A percentile compares a stretch with the other conserved stretches of the same genome.
These are phyloP conservation scores for Drosophila lini DNA, from an alignment of 1,140 invertebrate species.

Conservation along the genomic window DNA sequence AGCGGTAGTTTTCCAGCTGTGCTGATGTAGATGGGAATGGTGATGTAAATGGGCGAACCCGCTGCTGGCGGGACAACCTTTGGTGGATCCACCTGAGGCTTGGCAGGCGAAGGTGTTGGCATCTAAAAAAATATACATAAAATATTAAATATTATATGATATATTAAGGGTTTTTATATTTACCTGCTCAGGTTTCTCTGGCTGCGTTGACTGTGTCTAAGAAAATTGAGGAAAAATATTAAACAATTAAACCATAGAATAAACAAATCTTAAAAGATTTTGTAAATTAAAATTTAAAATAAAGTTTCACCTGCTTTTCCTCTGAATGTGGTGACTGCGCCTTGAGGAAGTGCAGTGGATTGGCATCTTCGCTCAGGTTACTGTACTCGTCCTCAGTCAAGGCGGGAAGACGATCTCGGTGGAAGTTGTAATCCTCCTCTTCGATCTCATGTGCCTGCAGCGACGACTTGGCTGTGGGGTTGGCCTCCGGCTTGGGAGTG, in stretches of 20 bases:
- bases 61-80: background rate
- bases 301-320: background rate
- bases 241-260: background rate
- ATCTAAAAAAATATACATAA: background rate
- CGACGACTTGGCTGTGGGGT: constrained; percentile 15
- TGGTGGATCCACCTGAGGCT: background rate
- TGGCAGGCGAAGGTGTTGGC: background rate
- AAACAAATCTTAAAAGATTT: background rate
- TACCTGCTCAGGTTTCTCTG: background rate
- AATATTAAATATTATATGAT: background rate
- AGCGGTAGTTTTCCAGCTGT: constrained; percentile 52
- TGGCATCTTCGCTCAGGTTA: constrained; percentile 60
- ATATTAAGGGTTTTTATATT: too few species aligned
- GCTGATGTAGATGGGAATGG: constrained; percentile 76
- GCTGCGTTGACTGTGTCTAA: background rate
- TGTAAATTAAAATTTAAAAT: too few species aligned
- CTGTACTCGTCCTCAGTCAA: constrained; percentile 55
- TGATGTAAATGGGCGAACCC: constrained; percentile 66
- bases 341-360: constrained; percentile 70
- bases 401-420: constrained; percentile 50
- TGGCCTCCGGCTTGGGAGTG: constrained; percentile 21
- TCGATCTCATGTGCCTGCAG: constrained; percentile 14
- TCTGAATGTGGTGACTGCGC: constrained; percentile 1
- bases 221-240: background rate
- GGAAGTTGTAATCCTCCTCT: constrained; percentile 62